Base-by-base conservation (phyloP, 2,113 vertebrate species). In the Geothlypis trichas region DNA sequence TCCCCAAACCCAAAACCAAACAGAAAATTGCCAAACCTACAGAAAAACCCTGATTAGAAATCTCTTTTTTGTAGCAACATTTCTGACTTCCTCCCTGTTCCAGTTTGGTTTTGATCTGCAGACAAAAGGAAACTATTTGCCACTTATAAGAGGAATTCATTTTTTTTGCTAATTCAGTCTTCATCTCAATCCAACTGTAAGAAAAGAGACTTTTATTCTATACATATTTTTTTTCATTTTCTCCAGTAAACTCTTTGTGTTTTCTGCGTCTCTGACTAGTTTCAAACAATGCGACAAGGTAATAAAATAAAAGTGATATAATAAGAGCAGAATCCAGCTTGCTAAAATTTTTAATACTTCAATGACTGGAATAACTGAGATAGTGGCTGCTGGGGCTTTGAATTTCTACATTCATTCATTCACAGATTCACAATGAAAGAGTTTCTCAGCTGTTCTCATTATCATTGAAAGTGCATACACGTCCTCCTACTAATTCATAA, bases 401-500 rank as follows among this genome's bases (percentile, higher is more conserved):
- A 72, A 80, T 84, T 85, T 88, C 71, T 55, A 69, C 13, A 63
- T 71, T 93, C 55, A 94, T 94, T 97, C 78, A 47, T 57, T 96
- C 72, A 49, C 17, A 84, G 54, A 93, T 93, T 47, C 72, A 83
- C 42, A 90, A 44, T 73, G 71, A 61, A 87, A 87, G 37, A 77
- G 27, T 91, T 95, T 91, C 72, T 96, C 75, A 76, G 78, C 63
- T 96, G 67, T 79, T 91, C 91, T 85, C 71, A 88, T 96, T 89
- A 91, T 58, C 87, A 89, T 55, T 88, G 72, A 80, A 90, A 93
- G 55, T 74, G 42, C 87, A 85, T 69, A 94, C 55, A 80, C 75
- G 63, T 90, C 93, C 92, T 95, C 90, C 87, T 95, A 67, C 87
- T 94, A 95, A 91, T 95, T 86, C 57, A 85, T 95, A 94, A 92